Evolutionary conservation across 2,888 invertebrate species (phyloP).

Genomic region (Labia minor): DNA sequence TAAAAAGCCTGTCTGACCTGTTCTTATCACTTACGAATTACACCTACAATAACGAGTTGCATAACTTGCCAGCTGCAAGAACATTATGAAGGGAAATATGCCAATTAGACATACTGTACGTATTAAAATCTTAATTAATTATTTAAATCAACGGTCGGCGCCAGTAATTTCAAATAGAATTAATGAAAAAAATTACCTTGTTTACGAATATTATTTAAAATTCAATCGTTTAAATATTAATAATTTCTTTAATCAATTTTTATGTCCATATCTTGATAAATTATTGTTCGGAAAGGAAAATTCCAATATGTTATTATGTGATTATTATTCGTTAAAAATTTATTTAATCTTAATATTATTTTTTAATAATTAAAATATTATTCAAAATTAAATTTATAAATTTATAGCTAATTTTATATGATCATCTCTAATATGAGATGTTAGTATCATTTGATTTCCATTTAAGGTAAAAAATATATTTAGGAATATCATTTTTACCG

Average conservation of each 20-base stretch:
- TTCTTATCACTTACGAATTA: background rate
- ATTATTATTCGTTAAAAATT: too few species aligned
- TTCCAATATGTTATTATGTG: too few species aligned
- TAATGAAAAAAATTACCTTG: background rate
- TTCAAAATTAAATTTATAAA: too few species aligned
- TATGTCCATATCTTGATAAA: too few species aligned
- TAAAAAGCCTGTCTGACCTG: slow-evolving; percentile 7
- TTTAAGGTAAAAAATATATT: too few species aligned
- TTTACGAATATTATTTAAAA: background rate
- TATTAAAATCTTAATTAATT: slow-evolving; percentile 1
- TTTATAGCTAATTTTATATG: too few species aligned
- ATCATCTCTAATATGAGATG: too few species aligned
- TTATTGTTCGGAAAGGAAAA: too few species aligned
- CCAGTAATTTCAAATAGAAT: slow-evolving; percentile 1
- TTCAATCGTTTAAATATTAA: background rate
- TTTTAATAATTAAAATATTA: too few species aligned
- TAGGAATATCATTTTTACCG: too few species aligned
- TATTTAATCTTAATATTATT: too few species aligned
- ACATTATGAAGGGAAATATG: background rate
- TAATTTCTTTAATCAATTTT: background rate
- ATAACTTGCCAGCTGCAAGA: background rate
- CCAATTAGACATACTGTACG: slow-evolving; percentile 13
- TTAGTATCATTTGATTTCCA: too few species aligned
- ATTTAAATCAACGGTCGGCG: background rate
- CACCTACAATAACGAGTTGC: slow-evolving; percentile 1